Base-by-base conservation (phyloP, 2,888 invertebrate species). In the Trichacis sp. region DNA sequence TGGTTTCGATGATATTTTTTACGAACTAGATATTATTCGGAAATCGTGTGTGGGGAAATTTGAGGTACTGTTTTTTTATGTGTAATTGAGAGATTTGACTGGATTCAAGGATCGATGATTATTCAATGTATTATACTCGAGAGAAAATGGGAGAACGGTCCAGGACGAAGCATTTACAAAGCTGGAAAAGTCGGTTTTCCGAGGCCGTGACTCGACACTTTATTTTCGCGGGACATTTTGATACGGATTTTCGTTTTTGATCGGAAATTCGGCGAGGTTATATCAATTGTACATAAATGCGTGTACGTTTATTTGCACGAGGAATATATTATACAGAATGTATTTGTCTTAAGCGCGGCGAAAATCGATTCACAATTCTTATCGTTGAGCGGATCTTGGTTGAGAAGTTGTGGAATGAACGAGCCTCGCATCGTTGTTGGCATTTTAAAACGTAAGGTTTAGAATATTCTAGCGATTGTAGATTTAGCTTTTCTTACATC, bases 401-500 rank as follows among this genome's bases (percentile, higher is more conserved):
- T 56, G 61, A 56, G 61, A 46, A 55, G 60, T 64, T 49, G 38
- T 11, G 38, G 58, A 51, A 62, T 46, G 62, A 67, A 65, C 62
- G 60, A 64, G 63, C 67, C 67, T 70, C 67, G 63, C 64, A 71
- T 71, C 69, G 64, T 73, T 74, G 71, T 72, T 74, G 70, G 72
- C 72, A 72, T 72, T 74, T 73, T 69, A 70, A 8, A 8, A 70
- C 69, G 68, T 73, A 73, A 70, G 64, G 66, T 57, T 66, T 71
- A 74, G 70, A 67, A 51, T 62, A 63, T 50, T 61, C 51, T 65
- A 70, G 70, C 64, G 66, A 72, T 70, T 72, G 72, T 74, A 74
- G 72, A 65, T 62, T n/a, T 73, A 74, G 74, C 69, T 74, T 74
- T 74, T 74, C 74, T 69, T 73, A 73, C 72, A 71, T 68, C 66